phyloP scores from a whole-genome alignment of 2,797 vertebrate species.

The Rhadinocentrus ornatus region DNA sequence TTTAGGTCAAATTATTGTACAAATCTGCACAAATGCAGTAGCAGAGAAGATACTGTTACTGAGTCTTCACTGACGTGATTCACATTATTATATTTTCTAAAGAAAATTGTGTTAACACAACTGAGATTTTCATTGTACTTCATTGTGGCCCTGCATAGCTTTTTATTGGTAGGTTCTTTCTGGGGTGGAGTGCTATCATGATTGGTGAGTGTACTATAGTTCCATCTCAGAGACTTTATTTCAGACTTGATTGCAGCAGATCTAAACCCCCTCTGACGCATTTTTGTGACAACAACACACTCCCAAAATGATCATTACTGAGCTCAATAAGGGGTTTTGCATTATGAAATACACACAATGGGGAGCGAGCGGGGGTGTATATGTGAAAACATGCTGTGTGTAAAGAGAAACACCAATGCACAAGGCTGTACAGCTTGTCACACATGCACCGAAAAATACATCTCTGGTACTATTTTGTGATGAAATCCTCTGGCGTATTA shows the following conservation, averaged over 20 bases:
- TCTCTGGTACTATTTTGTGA: slow-evolving; percentile 65
- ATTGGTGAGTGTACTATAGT: slow-evolving; percentile 1
- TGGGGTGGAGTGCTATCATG: neutral
- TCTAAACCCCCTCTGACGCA: slow-evolving; percentile 33
- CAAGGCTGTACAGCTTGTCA: slow-evolving; percentile 49
- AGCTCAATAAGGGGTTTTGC: slow-evolving; percentile 33
- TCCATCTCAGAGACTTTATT: slow-evolving; percentile 15
- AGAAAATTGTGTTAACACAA: slow-evolving; percentile 2
- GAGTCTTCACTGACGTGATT: neutral
- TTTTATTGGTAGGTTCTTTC: neutral
- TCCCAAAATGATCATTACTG: slow-evolving; percentile 36
- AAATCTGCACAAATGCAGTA: slow-evolving; percentile 19
- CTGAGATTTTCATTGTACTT: slow-evolving; percentile 9
- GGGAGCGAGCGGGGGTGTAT: slow-evolving; percentile 28
- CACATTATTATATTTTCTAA: neutral
- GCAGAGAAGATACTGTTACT: too few relatives aligned
- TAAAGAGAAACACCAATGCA: slow-evolving; percentile 35
- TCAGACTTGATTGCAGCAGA: slow-evolving; percentile 44
- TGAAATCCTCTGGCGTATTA: slow-evolving; percentile 74
- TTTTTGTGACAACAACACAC: slow-evolving; percentile 64
- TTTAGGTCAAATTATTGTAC: slow-evolving; percentile 44
- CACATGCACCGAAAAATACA: slow-evolving; percentile 58
- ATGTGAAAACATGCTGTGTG: slow-evolving; percentile 36
- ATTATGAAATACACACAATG: slow-evolving; percentile 41
- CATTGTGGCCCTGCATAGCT: neutral